Base-by-base conservation (phyloP, 1,140 invertebrate genomes). In the Sycophaga agraensis region DNA sequence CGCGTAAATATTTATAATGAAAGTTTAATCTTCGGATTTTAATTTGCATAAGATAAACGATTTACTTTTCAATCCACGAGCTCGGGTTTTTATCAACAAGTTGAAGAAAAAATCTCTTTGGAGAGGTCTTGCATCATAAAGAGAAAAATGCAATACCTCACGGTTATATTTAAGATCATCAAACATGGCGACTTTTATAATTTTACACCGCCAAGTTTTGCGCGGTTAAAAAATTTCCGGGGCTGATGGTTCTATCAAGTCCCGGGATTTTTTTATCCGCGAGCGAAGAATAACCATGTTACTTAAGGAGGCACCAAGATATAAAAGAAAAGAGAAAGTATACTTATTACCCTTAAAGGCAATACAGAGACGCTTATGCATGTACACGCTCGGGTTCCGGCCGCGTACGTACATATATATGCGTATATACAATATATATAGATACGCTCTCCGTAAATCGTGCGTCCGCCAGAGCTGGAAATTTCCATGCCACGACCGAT, bases 401-500 rank as follows among this genome's bases (percentile, higher is more conserved):
- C n/a, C n/a, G n/a, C n/a, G n/a, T n/a, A n/a, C n/a, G n/a, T n/a
- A n/a, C n/a, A n/a, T n/a, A n/a, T n/a, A n/a, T n/a, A n/a, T n/a
- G n/a, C n/a, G n/a, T n/a, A n/a, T n/a, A n/a, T n/a, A n/a, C n/a
- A n/a, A n/a, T n/a, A n/a, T n/a, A n/a, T n/a, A n/a, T n/a, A n/a
- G n/a, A n/a, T n/a, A n/a, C n/a, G n/a, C n/a, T n/a, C n/a, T n/a
- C n/a, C n/a, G n/a, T n/a, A n/a, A n/a, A n/a, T n/a, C n/a, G n/a
- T n/a, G n/a, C n/a, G n/a, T n/a, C n/a, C 26, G 21, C 42, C n/a
- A 39, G 45, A 48, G 45, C 39, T 53, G 59, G 50, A 61, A 61
- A 54, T 61, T 61, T 61, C 59, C 59, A 61, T 59, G 49, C 28
- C 28, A n/a, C n/a, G 19, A 54, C 8, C 48, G 58, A 60, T 53